phyloP scores from a whole-genome alignment of 1,140 invertebrate genomes.

The Amphibalanus amphitrite region DNA sequence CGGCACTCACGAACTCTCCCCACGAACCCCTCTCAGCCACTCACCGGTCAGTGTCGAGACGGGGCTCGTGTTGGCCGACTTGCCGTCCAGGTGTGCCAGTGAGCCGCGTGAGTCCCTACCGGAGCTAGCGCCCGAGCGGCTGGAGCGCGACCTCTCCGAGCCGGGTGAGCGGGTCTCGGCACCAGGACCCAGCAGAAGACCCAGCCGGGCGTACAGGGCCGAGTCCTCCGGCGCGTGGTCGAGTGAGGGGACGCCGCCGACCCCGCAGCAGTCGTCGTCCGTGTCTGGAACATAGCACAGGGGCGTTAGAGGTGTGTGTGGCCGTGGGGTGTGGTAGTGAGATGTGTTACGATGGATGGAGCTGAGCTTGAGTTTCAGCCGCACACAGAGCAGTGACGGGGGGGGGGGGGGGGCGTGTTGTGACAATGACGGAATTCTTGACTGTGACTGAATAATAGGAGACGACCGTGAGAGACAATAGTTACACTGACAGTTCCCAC shows the following conservation, averaged over 20 bases:
- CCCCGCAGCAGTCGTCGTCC: not conserved
- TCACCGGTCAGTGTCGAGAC: conserved; percentile 66
- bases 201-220: conserved; percentile 70
- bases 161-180: conserved; percentile 13
- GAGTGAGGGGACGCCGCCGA: no score
- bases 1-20: not conserved
- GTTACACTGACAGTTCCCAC: no score
- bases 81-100: conserved; percentile 31
- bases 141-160: conserved; percentile 11
- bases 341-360: no score
- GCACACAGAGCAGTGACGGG: no score
- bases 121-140: conserved; percentile 12
- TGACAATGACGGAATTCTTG: no score
- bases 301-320: no score
- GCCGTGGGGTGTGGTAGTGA: no score
- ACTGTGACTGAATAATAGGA: no score
- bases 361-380: no score
- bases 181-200: conserved; percentile 53
- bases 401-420: no score
- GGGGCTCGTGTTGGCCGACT: conserved; percentile 66
- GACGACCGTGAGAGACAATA: no score
- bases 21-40: not conserved
- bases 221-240: conserved; percentile 33
- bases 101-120: conserved; percentile 19
- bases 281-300: not conserved